These are phyloP conservation scores for Daktulosphaira vitifoliae DNA, from an alignment of 1,140 invertebrate genomes.

Conservation along the genomic window DNA sequence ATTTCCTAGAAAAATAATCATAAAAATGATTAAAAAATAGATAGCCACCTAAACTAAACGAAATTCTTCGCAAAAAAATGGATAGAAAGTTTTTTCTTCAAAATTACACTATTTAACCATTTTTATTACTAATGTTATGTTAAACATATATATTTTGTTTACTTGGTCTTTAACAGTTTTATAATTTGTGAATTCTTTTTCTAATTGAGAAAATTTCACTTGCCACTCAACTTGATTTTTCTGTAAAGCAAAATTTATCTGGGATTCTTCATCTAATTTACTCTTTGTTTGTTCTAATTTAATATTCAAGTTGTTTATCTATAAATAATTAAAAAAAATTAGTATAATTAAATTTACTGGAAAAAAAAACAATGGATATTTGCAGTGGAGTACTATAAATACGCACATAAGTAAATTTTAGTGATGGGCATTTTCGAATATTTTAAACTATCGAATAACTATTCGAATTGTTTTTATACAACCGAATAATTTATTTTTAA, in stretches of 20 bases:
- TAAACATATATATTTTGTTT: too few relatives aligned
- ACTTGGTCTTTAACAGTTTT: conserved; percentile 50
- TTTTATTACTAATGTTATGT: too few relatives aligned
- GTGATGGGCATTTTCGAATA: too few relatives aligned
- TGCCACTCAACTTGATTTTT: conserved; percentile 72
- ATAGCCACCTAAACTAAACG: neutral
- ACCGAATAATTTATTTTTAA: too few relatives aligned
- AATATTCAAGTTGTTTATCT: conserved; percentile 47
- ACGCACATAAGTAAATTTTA: too few relatives aligned
- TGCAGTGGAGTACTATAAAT: too few relatives aligned
- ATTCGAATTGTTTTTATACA: too few relatives aligned
- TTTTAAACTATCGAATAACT: too few relatives aligned
- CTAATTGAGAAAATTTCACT: conserved; percentile 54
- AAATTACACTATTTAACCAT: conserved; percentile 1
- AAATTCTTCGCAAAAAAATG: too few relatives aligned
- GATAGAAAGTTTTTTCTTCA: neutral
- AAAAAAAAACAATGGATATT: too few relatives aligned
- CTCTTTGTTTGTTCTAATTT: conserved; percentile 52
- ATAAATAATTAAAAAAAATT: neutral
- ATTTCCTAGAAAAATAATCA: conserved; percentile 52
- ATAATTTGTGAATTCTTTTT: conserved; percentile 53
- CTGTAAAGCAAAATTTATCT: conserved; percentile 63
- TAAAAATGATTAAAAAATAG: neutral
- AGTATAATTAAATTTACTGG: too few relatives aligned
- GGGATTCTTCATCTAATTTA: conserved; percentile 68